Conservation (phyloP, 2,113 vertebrate genomes). For the Peromyscus maniculatus region DNA sequence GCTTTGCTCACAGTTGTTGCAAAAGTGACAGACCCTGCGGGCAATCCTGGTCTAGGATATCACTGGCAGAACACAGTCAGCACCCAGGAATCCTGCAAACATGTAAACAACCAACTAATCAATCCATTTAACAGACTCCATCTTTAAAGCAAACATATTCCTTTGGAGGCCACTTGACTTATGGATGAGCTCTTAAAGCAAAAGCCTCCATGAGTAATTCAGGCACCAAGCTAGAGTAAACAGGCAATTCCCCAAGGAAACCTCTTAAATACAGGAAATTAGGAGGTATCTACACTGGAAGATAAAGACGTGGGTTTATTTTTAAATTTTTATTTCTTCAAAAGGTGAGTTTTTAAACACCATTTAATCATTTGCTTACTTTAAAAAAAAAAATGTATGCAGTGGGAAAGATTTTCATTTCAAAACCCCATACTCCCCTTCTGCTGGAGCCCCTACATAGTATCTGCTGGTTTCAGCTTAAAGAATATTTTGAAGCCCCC, state of each 20-base stretch:
- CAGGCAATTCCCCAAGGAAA: constrained; percentile 1
- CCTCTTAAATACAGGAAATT: neutral
- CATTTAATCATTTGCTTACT: constrained; percentile 21
- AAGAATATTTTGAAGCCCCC: constrained; percentile 8
- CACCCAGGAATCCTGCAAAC: neutral
- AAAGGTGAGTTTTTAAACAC: constrained; percentile 34
- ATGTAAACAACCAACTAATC: neutral
- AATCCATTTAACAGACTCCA: neutral
- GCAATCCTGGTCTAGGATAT: neutral
- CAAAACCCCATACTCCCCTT: constrained; percentile 15
- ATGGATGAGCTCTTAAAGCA: neutral
- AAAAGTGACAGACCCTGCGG: neutral
- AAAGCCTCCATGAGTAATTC: neutral
- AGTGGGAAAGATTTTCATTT: constrained; percentile 1
- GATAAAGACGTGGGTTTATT: neutral
- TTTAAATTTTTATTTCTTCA: constrained; percentile 44
- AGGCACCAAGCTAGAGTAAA: neutral
- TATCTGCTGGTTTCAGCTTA: constrained; percentile 38
- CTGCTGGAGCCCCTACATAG: neutral
- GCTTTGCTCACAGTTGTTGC: neutral
- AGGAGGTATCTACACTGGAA: neutral
- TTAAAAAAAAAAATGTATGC: neutral
- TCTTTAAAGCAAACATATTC: neutral
- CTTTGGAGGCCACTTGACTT: constrained; percentile 1
- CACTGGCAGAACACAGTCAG: neutral